Evolutionary conservation across 2,888 invertebrate genomes (phyloP).

Genomic region (Ernsta delagoae): DNA sequence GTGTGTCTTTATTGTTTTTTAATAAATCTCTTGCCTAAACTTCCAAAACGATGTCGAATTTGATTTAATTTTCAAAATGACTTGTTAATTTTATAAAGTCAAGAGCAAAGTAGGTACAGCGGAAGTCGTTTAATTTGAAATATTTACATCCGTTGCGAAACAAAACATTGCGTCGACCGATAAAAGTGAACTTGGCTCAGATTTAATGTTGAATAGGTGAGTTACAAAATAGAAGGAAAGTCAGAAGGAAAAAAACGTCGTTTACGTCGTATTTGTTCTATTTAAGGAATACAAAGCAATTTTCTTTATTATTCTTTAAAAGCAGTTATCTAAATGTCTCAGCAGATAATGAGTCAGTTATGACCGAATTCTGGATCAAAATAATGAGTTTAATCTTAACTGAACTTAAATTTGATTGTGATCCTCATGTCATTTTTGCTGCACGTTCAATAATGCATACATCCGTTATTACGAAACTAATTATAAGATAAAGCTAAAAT

Average conservation of each 20-base stretch:
- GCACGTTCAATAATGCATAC: too few species aligned
- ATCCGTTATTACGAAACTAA: too few species aligned
- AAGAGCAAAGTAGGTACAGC: slow-evolving; percentile 15
- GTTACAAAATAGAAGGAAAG: neutral
- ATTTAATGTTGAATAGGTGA: slow-evolving; percentile 5
- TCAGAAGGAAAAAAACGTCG: neutral
- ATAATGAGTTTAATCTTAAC: too few species aligned
- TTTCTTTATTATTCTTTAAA: neutral
- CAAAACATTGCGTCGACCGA: slow-evolving; percentile 19
- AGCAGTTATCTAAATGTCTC: too few species aligned
- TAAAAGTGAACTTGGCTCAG: slow-evolving; percentile 18
- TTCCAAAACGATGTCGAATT: too few species aligned
- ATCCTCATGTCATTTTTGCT: too few species aligned
- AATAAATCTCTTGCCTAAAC: too few species aligned
- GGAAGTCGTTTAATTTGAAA: slow-evolving; percentile 27
- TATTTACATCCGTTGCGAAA: slow-evolving; percentile 23
- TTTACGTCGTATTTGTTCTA: neutral
- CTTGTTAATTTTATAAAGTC: slow-evolving; percentile 19
- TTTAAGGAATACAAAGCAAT: neutral
- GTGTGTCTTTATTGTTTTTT: too few species aligned
- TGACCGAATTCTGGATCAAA: too few species aligned
- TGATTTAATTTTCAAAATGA: neutral
- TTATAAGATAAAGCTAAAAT: too few species aligned
- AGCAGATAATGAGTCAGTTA: too few species aligned
- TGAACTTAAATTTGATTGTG: too few species aligned